Evolutionary conservation across 2,888 invertebrate species (phyloP).

Genomic region (Ariolimax columbianus): DNA sequence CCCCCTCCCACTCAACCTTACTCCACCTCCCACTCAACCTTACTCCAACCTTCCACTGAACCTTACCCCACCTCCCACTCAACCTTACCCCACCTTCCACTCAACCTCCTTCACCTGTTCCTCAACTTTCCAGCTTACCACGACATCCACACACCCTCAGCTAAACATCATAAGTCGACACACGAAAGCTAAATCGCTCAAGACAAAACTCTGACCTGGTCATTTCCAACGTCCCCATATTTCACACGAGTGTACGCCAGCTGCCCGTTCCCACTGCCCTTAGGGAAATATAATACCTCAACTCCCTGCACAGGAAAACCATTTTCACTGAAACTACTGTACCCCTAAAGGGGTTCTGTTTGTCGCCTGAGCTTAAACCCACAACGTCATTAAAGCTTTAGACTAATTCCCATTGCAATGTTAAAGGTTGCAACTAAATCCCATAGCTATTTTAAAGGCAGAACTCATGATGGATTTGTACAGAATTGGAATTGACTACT

Average conservation of each 20-base stretch:
- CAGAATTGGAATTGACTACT: not conserved
- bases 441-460: not conserved
- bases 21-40: too few species aligned
- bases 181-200: not conserved
- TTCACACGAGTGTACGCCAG: not conserved
- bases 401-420: constrained; percentile 4
- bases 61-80: too few species aligned
- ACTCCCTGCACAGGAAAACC: not conserved
- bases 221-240: not conserved
- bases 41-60: too few species aligned
- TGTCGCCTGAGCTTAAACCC: not conserved
- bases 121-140: not conserved
- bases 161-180: not conserved
- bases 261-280: not conserved
- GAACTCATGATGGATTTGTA: not conserved
- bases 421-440: not conserved
- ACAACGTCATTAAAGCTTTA: not conserved
- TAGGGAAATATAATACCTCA: not conserved
- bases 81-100: too few species aligned
- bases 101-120: not conserved
- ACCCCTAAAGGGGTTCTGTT: not conserved
- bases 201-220: not conserved
- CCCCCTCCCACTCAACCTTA: too few species aligned
- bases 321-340: not conserved
- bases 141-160: not conserved